Conservation (phyloP, 2,113 vertebrate species). For the Haemorhous mexicanus region DNA sequence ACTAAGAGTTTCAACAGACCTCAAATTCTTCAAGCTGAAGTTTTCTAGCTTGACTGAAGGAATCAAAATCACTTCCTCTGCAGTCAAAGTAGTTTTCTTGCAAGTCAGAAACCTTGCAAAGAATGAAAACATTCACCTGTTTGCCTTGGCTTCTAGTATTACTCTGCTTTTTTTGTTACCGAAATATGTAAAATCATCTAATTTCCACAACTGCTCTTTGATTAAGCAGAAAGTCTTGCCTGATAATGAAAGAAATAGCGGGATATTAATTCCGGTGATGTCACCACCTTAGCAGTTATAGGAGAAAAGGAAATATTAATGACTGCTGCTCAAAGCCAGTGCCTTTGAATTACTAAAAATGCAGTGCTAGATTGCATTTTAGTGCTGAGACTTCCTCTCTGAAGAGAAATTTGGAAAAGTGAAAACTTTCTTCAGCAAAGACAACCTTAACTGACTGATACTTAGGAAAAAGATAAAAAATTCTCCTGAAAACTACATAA, state of each 20-base stretch:
- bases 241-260: background rate
- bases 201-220: slow-evolving; percentile 9
- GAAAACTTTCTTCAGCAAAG: background rate
- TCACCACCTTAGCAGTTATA: background rate
- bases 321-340: background rate
- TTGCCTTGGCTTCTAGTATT: background rate
- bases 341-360: background rate
- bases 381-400: background rate
- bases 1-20: background rate
- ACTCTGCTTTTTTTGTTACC: background rate
- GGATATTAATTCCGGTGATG: background rate
- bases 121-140: background rate
- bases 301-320: background rate
- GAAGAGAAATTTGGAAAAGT: background rate
- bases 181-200: background rate
- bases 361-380: background rate
- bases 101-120: background rate
- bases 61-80: background rate
- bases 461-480: background rate
- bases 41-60: background rate
- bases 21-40: background rate
- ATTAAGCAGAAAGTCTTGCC: background rate
- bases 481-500: background rate
- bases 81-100: background rate
- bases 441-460: background rate